Base-by-base conservation (phyloP, 2,888 invertebrate species). In the Thereva unica region DNA sequence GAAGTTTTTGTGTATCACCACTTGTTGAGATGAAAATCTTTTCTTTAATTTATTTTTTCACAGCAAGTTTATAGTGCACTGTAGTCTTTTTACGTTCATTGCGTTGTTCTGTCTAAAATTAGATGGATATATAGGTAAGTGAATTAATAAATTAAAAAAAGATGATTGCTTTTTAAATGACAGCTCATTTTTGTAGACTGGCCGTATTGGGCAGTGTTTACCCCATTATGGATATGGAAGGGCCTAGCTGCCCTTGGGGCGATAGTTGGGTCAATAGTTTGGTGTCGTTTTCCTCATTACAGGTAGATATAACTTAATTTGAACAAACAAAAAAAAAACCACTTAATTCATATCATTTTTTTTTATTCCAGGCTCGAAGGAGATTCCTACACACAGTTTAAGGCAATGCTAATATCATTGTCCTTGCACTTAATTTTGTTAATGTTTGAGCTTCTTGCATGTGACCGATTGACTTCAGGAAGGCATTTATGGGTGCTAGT, bases 141-240 rank as follows among this genome's bases (percentile, higher is more conserved):
- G 23, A 5, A 8, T 23, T 6, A 50, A 50, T 49, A 12, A 41
- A 8, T n/a, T n/a, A 38, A 44, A 12, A 61, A 3, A 4, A 42
- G 44, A 41, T 45, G 8, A 38, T 10, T 56, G 7, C 23, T 2
- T n/a, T n/a, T 44, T 23, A 23, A 23, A 23, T 23, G 23, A 23
- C 23, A 23, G 1, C 2, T 23, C 9, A 57, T 5, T 23, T 12
- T 53, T 53, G 7, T 40, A 81, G 87, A 91, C 77, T 96, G 96
- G 93, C 95, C 93, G 55, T 97, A 91, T 82, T 97, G 97, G 96
- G 89, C 92, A 5, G 90, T 99, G 50, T 98, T 99, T 81, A 86
- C 92, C 23, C 98, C 99, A 59, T 89, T 99, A 77, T 99, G 97
- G 97, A 87, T 96, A 73, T 98, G 98, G 96, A 98, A 99, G 79